These are phyloP conservation scores for Pterocles gutturalis DNA, from an alignment of 2,113 vertebrate genomes.

Conservation along the genomic window DNA sequence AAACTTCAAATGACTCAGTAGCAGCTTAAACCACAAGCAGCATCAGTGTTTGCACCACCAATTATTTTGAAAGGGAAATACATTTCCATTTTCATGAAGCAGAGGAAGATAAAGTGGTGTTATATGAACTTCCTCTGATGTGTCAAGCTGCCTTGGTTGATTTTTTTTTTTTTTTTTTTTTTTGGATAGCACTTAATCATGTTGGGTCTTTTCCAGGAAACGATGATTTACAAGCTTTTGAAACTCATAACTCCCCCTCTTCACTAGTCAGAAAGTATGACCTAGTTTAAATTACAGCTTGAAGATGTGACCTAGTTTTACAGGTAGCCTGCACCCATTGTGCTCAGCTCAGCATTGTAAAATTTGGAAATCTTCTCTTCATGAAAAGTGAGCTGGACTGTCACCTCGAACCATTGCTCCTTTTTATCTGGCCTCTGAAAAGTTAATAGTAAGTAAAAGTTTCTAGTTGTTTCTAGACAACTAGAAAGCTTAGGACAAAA, in stretches of 20 bases:
- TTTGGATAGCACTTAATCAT: conserved; percentile 54
- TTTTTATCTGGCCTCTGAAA: neutral
- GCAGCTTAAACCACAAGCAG: conserved; percentile 30
- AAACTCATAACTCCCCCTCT: conserved; percentile 41
- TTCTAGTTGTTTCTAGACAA: no score
- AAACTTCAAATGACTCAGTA: conserved; percentile 26
- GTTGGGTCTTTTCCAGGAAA: conserved; percentile 45
- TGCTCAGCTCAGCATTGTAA: neutral
- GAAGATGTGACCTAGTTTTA: conserved; percentile 60
- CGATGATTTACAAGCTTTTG: conserved; percentile 33
- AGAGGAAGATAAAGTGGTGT: conserved; percentile 35
- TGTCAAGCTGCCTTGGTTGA: conserved; percentile 35
- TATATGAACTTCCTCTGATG: conserved; percentile 47
- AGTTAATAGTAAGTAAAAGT: neutral
- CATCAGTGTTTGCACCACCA: conserved; percentile 8
- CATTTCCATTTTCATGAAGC: conserved; percentile 45
- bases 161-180: conserved; percentile 7
- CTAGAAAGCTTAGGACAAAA: neutral
- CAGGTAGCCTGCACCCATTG: neutral
- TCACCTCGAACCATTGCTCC: neutral
- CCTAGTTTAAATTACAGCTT: conserved; percentile 54
- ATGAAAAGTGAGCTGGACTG: neutral
- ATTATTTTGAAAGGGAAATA: conserved; percentile 51
- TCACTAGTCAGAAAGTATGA: conserved; percentile 54
- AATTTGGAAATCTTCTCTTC: neutral